Percentiles rank a stretch among this genome's conserved stretches.
Conservation (phyloP, 1,140 invertebrate species). For the Ostrea denselamellosa region DNA sequence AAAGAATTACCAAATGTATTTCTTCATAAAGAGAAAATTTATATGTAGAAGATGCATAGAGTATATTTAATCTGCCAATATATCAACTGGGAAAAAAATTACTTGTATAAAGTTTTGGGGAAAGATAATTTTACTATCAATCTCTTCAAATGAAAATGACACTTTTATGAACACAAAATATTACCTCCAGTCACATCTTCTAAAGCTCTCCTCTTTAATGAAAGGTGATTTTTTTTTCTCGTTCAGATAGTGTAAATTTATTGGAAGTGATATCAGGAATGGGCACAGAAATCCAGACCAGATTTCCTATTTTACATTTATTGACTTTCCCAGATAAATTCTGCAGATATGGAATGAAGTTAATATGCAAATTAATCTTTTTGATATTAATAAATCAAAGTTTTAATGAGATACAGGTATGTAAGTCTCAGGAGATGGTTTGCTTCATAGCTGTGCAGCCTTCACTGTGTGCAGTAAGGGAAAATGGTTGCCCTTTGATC, state of each 20-base stretch:
- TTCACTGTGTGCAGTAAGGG: not conserved
- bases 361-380: not conserved
- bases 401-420: not conserved
- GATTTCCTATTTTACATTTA: slow-evolving; percentile 12
- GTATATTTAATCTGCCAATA: no score
- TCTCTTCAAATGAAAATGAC: no score
- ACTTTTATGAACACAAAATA: no score
- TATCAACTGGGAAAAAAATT: no score
- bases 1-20: not conserved
- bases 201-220: no score
- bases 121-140: no score
- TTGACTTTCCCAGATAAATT: not conserved
- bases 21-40: not conserved
- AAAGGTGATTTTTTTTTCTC: no score
- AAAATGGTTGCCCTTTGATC: not conserved
- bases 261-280: not conserved
- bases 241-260: not conserved
- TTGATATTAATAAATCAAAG: slow-evolving; percentile 23
- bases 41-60: not conserved
- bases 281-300: not conserved
- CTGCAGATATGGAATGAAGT: not conserved
- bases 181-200: no score
- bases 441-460: not conserved
- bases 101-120: no score
- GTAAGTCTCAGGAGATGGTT: not conserved